Base-by-base conservation (phyloP, 1,140 invertebrate genomes). In the Ceratitis capitata region DNA sequence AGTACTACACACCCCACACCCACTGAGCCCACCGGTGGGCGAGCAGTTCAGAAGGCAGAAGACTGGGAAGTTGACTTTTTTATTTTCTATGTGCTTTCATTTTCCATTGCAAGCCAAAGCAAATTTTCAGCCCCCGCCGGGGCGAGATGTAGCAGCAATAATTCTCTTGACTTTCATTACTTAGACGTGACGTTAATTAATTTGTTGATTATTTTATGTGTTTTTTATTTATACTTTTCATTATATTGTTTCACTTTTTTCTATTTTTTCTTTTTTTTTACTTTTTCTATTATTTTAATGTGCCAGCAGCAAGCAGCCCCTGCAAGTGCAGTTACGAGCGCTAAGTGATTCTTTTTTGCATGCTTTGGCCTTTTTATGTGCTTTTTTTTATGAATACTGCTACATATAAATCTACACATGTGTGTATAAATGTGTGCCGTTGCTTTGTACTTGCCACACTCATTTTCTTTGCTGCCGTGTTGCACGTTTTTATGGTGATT, bases 401-500 rank as follows among this genome's bases (percentile, higher is more conserved):
- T 23, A 1, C 23, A 6, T 6, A 51, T 51, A 14, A 2, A 51
- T 3, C 16, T n/a, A 6, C 23, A 23, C 23, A 7, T 56, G 6
- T 6, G n/a, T 56, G n/a, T 56, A 5, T 56, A n/a, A n/a, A 12
- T 53, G 49, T 53, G 49, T 23, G n/a, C 2, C 39, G 61, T 35
- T 2, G 23, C 16, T 32, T 53, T 16, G 14, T 19, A 53, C 16
- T 14, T 69, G 64, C 64, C 29, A 0, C 16, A 42, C 14, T 69
- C n/a, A 1, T 5, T 26, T 56, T 4, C 26, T 26, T 29, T 45
- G 42, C 5, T 78, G 16, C n/a, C n/a, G 69, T 45, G 69, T 10
- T 9, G 69, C 69, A 78, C 69, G 69, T 78, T 78, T 78, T 78
- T 78, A 78, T 78, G 69, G 69, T 23, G 69, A 78, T 78, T 78